Conservation (phyloP, 1,140 invertebrate species). For the Microplitis mediator region DNA sequence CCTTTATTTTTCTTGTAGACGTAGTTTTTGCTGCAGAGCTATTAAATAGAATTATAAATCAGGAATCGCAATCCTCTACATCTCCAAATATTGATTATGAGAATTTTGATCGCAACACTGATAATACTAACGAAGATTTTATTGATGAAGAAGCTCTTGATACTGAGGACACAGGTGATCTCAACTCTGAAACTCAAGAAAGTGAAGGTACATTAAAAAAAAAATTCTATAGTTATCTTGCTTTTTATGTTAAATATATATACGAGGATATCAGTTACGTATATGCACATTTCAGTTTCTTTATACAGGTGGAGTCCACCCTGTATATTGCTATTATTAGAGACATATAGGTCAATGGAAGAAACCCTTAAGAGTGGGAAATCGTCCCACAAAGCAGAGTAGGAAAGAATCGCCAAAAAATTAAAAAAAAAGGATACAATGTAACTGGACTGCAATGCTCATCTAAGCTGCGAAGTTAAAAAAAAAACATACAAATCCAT, state of each 20-base stretch:
- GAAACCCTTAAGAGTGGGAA: neutral
- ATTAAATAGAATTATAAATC: neutral
- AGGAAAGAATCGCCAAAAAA: neutral
- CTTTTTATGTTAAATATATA: neutral
- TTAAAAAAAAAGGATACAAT: neutral
- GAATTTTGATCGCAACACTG: neutral
- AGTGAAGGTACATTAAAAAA: neutral
- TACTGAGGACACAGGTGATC: neutral
- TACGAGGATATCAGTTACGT: neutral
- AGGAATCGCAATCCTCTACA: neutral
- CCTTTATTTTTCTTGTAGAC: neutral
- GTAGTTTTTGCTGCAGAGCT: neutral
- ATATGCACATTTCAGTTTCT: neutral
- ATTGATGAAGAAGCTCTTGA: neutral
- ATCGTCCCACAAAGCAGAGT: neutral
- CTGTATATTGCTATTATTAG: neutral
- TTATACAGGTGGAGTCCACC: neutral
- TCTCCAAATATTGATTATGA: slow-evolving; percentile 9
- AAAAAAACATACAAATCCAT: slow-evolving; percentile 24
- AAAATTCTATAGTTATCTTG: neutral
- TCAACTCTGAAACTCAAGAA: neutral
- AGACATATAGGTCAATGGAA: slow-evolving; percentile 1
- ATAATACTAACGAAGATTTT: neutral
- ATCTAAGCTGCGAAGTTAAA: slow-evolving; percentile 24
- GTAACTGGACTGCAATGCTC: slow-evolving; percentile 11